phyloP scores from a whole-genome alignment of 2,888 invertebrate genomes.

The Volucella inanis region DNA sequence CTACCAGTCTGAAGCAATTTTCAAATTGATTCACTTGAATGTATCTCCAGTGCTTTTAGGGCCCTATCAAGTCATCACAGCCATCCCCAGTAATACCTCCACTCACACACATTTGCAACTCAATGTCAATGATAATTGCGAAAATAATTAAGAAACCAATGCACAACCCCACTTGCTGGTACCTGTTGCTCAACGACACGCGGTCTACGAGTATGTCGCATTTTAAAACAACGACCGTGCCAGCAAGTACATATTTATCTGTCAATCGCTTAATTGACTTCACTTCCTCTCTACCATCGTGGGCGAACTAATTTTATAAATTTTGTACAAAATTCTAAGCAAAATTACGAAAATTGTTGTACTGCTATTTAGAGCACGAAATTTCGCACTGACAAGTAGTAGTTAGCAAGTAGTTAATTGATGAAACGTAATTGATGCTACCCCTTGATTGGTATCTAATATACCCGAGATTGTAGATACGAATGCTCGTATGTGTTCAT shows the following conservation, averaged over 20 bases:
- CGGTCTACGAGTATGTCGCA: not conserved
- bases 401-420: not conserved
- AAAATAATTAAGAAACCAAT: slow-evolving; percentile 6
- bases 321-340: not conserved
- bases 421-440: not conserved
- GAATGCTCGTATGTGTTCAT: not conserved
- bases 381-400: not conserved
- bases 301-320: not conserved
- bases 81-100: not conserved
- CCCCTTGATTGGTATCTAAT: not conserved
- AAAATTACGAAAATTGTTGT: slow-evolving; percentile 24
- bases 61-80: not conserved
- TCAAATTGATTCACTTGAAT: slow-evolving; percentile 13
- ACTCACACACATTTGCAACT: not conserved
- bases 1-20: not conserved
- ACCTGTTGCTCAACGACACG: slow-evolving; percentile 19
- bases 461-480: not conserved
- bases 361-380: slow-evolving; percentile 8
- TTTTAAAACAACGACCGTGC: not conserved
- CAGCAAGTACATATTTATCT: not conserved
- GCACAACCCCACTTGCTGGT: not conserved
- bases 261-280: not conserved
- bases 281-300: not conserved
- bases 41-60: not conserved
- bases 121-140: slow-evolving; percentile 10